These are phyloP conservation scores for Hypomecis punctinalis DNA, from an alignment of 2,888 invertebrate species.

Conservation along the genomic window DNA sequence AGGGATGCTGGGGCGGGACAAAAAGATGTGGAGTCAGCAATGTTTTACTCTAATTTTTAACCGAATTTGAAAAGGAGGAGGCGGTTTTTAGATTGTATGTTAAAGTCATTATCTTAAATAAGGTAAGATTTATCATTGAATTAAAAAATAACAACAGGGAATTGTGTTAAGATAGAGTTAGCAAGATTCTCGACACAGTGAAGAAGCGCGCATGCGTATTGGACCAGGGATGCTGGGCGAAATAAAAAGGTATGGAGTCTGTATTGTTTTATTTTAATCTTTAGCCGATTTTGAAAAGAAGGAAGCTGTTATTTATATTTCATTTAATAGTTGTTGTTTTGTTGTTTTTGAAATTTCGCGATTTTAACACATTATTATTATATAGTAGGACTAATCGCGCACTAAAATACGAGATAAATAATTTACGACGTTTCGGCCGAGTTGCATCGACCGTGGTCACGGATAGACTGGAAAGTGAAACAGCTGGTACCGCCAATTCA, in stretches of 20 bases:
- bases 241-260: constrained; percentile 57
- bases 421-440: no score
- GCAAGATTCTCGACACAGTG: constrained; percentile 2
- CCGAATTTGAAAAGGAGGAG: background rate
- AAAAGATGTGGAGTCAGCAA: constrained; percentile 52
- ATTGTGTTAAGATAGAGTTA: background rate
- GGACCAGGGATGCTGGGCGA: constrained; percentile 60
- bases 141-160: no score
- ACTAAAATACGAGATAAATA: no score
- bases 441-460: no score
- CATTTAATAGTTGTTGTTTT: no score
- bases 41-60: constrained; percentile 1
- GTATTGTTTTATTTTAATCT: background rate
- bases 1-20: constrained; percentile 61
- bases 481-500: no score
- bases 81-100: background rate
- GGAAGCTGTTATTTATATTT: background rate
- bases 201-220: constrained; percentile 57
- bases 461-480: no score
- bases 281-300: background rate
- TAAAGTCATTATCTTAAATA: no score
- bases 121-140: no score
- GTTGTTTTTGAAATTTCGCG: no score
- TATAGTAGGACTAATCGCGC: no score
- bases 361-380: no score